These are phyloP conservation scores for Aldabrachelys gigantea DNA, from an alignment of 2,113 vertebrate genomes.

Conservation along the genomic window DNA sequence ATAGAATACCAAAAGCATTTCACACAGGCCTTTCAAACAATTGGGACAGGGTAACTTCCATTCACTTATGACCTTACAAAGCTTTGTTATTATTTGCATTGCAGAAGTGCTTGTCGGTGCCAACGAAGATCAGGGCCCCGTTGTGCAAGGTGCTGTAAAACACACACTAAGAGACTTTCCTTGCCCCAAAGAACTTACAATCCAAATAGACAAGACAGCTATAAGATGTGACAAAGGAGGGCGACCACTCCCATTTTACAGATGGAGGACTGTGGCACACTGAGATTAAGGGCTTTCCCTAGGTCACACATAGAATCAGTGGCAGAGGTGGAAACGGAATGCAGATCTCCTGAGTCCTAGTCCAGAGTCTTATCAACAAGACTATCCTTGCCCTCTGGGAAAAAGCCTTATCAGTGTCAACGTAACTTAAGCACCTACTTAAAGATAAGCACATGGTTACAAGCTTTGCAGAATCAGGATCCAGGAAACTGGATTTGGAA, in stretches of 20 bases:
- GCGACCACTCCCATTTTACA: neutral
- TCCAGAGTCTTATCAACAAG: neutral
- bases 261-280: neutral
- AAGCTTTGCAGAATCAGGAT: neutral
- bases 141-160: neutral
- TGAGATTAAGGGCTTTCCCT: neutral
- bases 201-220: neutral
- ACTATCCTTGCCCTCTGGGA: neutral
- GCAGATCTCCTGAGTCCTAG: neutral
- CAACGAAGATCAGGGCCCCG: neutral
- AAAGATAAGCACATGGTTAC: neutral
- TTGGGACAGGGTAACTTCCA: neutral
- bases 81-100: neutral
- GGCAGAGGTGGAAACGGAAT: neutral
- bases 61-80: neutral
- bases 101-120: neutral
- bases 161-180: neutral
- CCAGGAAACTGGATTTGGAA: neutral
- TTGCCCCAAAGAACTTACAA: neutral
- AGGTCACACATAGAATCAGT: neutral
- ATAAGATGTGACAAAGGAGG: neutral
- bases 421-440: neutral
- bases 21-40: neutral
- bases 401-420: neutral
- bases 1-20: neutral